Conservation (phyloP, 2,888 invertebrate species). For the Dasysyrphus albostriatus region DNA sequence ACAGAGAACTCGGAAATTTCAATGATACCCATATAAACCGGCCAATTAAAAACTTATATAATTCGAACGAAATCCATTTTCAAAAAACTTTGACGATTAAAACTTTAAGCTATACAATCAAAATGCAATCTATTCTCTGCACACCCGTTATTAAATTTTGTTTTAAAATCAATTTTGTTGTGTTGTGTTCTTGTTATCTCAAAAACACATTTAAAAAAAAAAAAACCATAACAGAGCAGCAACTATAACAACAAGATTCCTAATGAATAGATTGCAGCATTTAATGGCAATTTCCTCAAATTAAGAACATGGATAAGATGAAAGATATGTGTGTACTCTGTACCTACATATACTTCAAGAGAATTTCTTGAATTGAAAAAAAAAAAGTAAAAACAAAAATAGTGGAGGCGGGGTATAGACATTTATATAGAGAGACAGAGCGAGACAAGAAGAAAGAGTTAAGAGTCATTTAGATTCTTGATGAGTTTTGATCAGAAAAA, state of each 20-base stretch:
- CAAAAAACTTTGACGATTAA: not conserved
- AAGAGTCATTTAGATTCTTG: conserved; percentile 57
- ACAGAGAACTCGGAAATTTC: too few relatives aligned
- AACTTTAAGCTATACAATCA: not conserved
- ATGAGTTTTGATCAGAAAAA: conserved; percentile 52
- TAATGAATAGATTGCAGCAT: conserved; percentile 76
- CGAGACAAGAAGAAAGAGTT: conserved; percentile 6
- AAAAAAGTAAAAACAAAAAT: not conserved
- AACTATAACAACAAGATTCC: conserved; percentile 35
- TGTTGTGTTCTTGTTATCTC: conserved; percentile 27
- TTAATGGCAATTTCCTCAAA: conserved; percentile 72
- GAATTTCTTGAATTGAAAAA: conserved; percentile 16
- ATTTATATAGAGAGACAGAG: not conserved
- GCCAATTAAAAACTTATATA: not conserved
- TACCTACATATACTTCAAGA: not conserved
- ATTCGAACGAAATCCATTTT: not conserved
- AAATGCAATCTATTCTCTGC: conserved; percentile 1
- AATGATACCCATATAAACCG: not conserved
- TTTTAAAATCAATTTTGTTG: not conserved
- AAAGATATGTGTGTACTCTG: conserved; percentile 13
- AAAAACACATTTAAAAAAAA: conserved; percentile 5
- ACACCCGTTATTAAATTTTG: not conserved
- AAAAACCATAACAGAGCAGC: not conserved
- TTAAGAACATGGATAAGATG: conserved; percentile 60
- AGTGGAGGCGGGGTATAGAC: conserved; percentile 29